phyloP scores from a whole-genome alignment of 1,140 invertebrate species.

The Diuraphis noxia region DNA sequence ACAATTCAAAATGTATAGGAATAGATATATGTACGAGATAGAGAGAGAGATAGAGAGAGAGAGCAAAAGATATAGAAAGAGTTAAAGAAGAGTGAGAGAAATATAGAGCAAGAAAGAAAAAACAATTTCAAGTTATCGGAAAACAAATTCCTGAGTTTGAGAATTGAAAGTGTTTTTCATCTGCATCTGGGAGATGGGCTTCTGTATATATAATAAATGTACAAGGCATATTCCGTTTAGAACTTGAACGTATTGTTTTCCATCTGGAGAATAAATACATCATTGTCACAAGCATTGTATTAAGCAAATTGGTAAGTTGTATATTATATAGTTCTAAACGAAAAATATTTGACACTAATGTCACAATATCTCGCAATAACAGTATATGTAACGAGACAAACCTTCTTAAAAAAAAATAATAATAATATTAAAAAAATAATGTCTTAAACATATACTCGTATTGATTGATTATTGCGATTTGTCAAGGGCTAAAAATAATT shows the following conservation, averaged over 20 bases:
- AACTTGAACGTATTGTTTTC: slow-evolving; percentile 38
- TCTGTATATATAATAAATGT: slow-evolving; percentile 27
- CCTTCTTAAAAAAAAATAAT: background rate
- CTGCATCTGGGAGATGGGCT: background rate
- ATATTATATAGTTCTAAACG: background rate
- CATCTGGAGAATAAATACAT: slow-evolving; percentile 43
- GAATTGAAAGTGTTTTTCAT: slow-evolving; percentile 21
- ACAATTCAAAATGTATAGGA: too few species aligned
- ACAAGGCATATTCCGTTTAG: slow-evolving; percentile 2
- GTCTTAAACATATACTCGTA: slow-evolving; percentile 18
- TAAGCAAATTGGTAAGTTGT: slow-evolving; percentile 17
- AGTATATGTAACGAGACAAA: background rate
- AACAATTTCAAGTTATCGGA: slow-evolving; percentile 26
- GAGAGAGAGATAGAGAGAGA: background rate
- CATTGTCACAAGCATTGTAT: slow-evolving; percentile 20
- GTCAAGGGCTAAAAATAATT: background rate
- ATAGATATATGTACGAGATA: background rate
- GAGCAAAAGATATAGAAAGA: background rate
- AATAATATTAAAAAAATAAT: background rate
- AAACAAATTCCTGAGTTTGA: background rate
- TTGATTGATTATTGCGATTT: slow-evolving; percentile 23
- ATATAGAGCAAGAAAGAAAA: background rate
- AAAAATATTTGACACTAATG: slow-evolving; percentile 24
- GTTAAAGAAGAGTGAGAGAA: background rate
- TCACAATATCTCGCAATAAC: background rate